A percentile compares a stretch with the other conserved stretches of the same genome.
phyloP scores from a whole-genome alignment of 2,113 vertebrate species.

The Grammomys dolichurus region DNA sequence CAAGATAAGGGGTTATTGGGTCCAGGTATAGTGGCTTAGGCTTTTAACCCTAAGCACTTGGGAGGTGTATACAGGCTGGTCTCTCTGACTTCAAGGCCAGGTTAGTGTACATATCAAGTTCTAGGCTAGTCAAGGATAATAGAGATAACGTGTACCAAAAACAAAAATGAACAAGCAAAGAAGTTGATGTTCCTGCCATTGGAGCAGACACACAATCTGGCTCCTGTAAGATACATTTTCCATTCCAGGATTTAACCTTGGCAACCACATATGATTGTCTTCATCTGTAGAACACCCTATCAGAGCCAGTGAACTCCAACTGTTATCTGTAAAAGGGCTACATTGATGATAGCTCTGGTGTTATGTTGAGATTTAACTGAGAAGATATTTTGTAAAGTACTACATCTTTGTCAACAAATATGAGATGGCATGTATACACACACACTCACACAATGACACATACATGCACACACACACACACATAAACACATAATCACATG shows the following conservation, averaged over 20 bases:
- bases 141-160: not conserved
- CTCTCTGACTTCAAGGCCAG: not conserved
- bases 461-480: not conserved
- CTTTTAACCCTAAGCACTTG: not conserved
- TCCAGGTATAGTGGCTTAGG: not conserved
- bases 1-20: not conserved
- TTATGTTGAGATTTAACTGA: not conserved
- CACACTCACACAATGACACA: not conserved
- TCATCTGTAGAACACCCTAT: not conserved
- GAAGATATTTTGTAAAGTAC: not conserved
- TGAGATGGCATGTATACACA: not conserved
- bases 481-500: not conserved
- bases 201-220: not conserved
- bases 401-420: not conserved
- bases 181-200: not conserved
- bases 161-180: not conserved
- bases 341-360: not conserved
- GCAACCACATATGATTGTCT: not conserved
- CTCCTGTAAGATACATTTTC: not conserved
- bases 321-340: not conserved
- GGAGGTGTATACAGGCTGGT: not conserved
- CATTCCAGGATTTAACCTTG: not conserved
- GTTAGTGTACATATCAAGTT: not conserved
- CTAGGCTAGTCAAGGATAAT: not conserved
- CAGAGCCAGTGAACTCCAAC: not conserved